Percentiles rank a stretch among this genome's conserved stretches.
Conservation (phyloP, 2,888 invertebrate species). For the Amorpha juglandis region DNA sequence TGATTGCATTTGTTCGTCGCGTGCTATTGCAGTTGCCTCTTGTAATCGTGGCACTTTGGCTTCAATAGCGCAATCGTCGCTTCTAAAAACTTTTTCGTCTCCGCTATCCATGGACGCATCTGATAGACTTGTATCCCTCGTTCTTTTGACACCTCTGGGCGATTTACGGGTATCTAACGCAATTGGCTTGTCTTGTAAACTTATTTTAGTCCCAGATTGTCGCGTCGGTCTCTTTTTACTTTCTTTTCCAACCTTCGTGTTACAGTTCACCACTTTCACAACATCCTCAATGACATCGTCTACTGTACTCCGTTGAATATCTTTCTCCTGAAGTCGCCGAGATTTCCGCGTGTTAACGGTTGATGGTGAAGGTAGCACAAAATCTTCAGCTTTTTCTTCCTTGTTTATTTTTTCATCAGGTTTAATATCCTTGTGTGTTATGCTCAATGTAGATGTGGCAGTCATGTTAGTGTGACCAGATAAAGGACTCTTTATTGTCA, state of each 20-base stretch:
- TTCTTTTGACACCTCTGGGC: conserved; percentile 85
- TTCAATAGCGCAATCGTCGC: conserved; percentile 26
- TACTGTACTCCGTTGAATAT: conserved; percentile 89
- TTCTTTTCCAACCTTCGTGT: conserved; percentile 57
- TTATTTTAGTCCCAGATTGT: conserved; percentile 73
- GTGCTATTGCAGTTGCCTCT: conserved; percentile 33
- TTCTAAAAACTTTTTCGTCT: conserved; percentile 77
- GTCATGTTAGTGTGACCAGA: conserved; percentile 70
- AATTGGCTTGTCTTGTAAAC: conserved; percentile 52
- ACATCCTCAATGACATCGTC: conserved; percentile 97
- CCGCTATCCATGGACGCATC: conserved; percentile 87
- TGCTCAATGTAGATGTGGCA: conserved; percentile 71
- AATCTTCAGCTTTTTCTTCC: conserved; percentile 84
- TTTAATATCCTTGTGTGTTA: conserved; percentile 67
- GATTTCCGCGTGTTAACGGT: conserved; percentile 90
- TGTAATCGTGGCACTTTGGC: conserved; percentile 31
- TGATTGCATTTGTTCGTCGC: conserved; percentile 31
- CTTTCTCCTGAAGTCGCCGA: conserved; percentile 90
- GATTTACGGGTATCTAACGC: conserved; percentile 83
- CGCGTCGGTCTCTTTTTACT: conserved; percentile 83
- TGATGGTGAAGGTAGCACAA: conserved; percentile 81
- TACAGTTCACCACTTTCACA: conserved; percentile 85
- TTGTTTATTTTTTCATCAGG: conserved; percentile 60
- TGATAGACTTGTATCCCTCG: conserved; percentile 86
- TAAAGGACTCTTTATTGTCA: conserved; percentile 91